These are phyloP conservation scores for Diloba caeruleocephala DNA, from an alignment of 2,888 invertebrate genomes.

Conservation along the genomic window DNA sequence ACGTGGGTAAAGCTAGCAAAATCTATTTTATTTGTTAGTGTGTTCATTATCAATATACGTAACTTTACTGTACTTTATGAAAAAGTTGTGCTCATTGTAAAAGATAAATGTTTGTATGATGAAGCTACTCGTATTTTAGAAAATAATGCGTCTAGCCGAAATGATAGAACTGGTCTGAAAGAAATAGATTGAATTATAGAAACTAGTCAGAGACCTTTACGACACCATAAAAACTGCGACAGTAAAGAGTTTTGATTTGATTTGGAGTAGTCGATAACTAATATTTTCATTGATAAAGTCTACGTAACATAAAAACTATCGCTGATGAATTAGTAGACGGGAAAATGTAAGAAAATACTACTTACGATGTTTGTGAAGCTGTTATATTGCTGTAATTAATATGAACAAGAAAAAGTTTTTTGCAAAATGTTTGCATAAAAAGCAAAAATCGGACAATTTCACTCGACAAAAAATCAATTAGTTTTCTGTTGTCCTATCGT, in stretches of 20 bases:
- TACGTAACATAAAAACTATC: neutral
- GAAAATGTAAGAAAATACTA: too few species aligned
- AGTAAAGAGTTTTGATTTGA: slow-evolving; percentile 10
- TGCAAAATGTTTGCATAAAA: too few species aligned
- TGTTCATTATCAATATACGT: slow-evolving; percentile 5
- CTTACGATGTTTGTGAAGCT: too few species aligned
- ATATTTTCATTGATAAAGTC: slow-evolving; percentile 11
- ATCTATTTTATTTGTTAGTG: too few species aligned
- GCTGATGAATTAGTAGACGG: too few species aligned
- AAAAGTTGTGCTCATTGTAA: slow-evolving; percentile 6
- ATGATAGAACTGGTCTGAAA: slow-evolving; percentile 20
- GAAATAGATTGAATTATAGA: slow-evolving; percentile 29
- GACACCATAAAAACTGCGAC: slow-evolving; percentile 15
- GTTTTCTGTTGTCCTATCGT: too few species aligned
- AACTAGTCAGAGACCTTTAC: slow-evolving; percentile 22
- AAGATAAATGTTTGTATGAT: slow-evolving; percentile 12
- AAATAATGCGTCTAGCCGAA: slow-evolving; percentile 19
- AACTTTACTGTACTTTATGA: neutral
- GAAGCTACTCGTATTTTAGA: slow-evolving; percentile 15
- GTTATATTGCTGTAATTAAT: too few species aligned
- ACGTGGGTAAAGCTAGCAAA: too few species aligned
- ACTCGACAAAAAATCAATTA: too few species aligned
- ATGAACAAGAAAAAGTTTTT: too few species aligned
- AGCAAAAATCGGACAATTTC: too few species aligned
- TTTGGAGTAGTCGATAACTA: slow-evolving; percentile 13